A percentile compares a stretch with the other conserved stretches of the same genome.
Evolutionary conservation across 1,140 invertebrate genomes (phyloP).

Genomic region (Glossosoma conforme): DNA sequence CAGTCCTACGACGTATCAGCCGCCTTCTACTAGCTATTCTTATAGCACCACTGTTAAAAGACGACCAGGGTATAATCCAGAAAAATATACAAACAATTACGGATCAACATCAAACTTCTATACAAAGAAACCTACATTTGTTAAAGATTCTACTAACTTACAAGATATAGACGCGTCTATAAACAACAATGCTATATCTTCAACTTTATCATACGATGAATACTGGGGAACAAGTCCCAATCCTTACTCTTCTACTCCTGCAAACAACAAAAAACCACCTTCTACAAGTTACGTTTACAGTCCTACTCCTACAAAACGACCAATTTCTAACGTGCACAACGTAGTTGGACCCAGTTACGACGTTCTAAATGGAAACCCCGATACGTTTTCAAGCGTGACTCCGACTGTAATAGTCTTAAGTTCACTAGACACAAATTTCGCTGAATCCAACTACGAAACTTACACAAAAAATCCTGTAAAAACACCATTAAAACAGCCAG

Average conservation of each 20-base stretch:
- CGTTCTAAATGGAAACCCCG: conserved; percentile 25
- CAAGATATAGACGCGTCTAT: conserved; percentile 1
- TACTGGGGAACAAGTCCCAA: conserved; percentile 26
- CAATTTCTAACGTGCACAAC: conserved; percentile 27
- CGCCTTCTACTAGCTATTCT: conserved; percentile 56
- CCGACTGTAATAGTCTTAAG: conserved; percentile 70
- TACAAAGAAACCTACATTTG: conserved; percentile 40
- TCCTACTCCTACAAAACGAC: conserved; percentile 25
- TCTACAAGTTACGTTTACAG: conserved; percentile 35
- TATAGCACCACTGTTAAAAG: conserved; percentile 49
- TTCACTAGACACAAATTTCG: conserved; percentile 40
- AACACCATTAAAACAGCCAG: conserved; percentile 22
- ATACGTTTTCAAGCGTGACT: conserved; percentile 54
- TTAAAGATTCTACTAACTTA: conserved; percentile 21
- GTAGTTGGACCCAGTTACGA: conserved; percentile 26
- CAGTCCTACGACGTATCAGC: conserved; percentile 33
- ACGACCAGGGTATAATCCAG: conserved; percentile 37
- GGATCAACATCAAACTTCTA: conserved; percentile 29
- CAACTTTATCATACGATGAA: conserved; percentile 28
- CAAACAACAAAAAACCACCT: conserved; percentile 26
- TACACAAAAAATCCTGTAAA: conserved; percentile 41
- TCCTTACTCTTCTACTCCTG: conserved; percentile 10
- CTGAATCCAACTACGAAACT: conserved; percentile 38
- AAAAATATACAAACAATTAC: conserved; percentile 21
- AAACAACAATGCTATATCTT: conserved; percentile 8